Evolutionary conservation across 2,113 vertebrate species (phyloP), one percentile per base, ranked within the genome.

Genomic region (Perccottus glenii): DNA sequence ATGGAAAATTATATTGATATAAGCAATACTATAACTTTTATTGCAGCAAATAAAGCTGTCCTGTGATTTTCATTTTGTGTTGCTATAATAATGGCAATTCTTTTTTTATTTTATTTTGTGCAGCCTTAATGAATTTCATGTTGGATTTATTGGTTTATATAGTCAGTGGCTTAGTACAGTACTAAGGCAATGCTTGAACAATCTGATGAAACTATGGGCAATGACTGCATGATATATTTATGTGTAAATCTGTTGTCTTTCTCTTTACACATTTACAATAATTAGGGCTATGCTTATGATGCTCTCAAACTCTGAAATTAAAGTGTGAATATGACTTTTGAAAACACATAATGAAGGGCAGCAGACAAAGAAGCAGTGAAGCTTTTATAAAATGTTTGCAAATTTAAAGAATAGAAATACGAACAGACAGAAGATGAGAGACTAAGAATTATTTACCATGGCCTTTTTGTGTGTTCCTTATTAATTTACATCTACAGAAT

Each of bases 371-470:
- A 43, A 43, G 6, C 42, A 11, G 10, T 4, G 40, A 60, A 56
- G 36, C 16, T 19, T 1, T 67, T 63, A 75, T 67, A 57, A 75
- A 70, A 71, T 70, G 52, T 75, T 67, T 70, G 67, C 50, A 53
- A 19, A 56, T 57, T 70, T 66, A 43, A 79, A 66, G 53, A 55
- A 53, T 9, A 44, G 19, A 27, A 27, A 27, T 27, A 33, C 48
- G 40, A 50, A 5, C 27, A 35, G 49, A 46, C 6, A 64, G 49
- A 27, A 11, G 19, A 51, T 45, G 32, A n/a, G 63, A 4, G 2
- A 35, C 53, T 19, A 51, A 67, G 77, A 75, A 67, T 59, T 75
- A 80, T 80, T 75, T 45, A 79, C 60, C 42, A 67, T 46, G 19
- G 2, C 19, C 63, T 73, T 70, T 80, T 62, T 66, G 49, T 51